These are phyloP conservation scores for Belgica antarctica DNA, from an alignment of 2,888 invertebrate genomes.

Conservation along the genomic window DNA sequence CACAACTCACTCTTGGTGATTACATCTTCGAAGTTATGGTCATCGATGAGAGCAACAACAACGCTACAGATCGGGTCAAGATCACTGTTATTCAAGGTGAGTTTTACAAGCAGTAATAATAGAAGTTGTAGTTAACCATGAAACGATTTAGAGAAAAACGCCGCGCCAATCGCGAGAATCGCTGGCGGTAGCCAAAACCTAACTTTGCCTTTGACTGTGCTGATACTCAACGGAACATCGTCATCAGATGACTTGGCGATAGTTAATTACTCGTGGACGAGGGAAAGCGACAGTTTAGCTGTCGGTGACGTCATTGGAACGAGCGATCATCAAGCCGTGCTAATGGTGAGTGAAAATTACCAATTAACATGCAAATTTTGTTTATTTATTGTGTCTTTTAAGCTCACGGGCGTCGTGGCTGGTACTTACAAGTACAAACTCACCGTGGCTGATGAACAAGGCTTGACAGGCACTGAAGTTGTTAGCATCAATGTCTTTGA, in stretches of 20 bases:
- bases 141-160: slow-evolving; percentile 72
- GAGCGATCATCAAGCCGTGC: slow-evolving; percentile 72
- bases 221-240: slow-evolving; percentile 78
- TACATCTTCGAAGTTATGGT: slow-evolving; percentile 81
- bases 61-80: slow-evolving; percentile 68
- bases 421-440: slow-evolving; percentile 86
- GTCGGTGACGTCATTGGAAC: slow-evolving; percentile 76
- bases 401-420: slow-evolving; percentile 79
- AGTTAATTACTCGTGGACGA: slow-evolving; percentile 78
- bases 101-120: slow-evolving; percentile 48
- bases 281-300: slow-evolving; percentile 74
- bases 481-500: slow-evolving; percentile 79
- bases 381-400: too few species aligned
- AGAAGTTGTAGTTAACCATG: slow-evolving; percentile 28
- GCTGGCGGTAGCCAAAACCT: slow-evolving; percentile 83
- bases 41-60: slow-evolving; percentile 78
- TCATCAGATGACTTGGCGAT: slow-evolving; percentile 87
- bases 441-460: slow-evolving; percentile 88
- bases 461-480: slow-evolving; percentile 75
- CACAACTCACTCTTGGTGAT: slow-evolving; percentile 76
- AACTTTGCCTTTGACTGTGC: slow-evolving; percentile 69
- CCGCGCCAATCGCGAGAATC: slow-evolving; percentile 76
- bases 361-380: not conserved
- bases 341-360: slow-evolving; percentile 62
- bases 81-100: slow-evolving; percentile 83